Evolutionary conservation across 1,140 invertebrate genomes (phyloP), one percentile per base, ranked within the genome.

Genomic region (Pantala flavescens): DNA sequence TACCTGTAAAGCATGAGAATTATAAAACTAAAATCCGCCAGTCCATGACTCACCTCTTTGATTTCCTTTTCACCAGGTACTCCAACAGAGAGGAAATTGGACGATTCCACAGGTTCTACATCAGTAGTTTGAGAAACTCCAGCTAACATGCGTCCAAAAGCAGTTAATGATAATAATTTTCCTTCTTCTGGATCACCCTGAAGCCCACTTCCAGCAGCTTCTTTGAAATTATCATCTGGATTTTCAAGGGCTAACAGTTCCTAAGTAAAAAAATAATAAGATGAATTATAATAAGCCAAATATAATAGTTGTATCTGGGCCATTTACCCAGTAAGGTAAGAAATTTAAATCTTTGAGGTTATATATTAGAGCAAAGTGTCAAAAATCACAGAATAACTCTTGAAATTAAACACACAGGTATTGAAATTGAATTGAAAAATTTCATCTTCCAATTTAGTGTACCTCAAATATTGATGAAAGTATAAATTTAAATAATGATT

Each of bases 241-340:
- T 80, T 79, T 77, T 85, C 84, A n/a, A 85, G 73, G 14, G 81
- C 82, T 28, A 84, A 75, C n/a, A 85, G 77, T 79, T 85, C 84
- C 83, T 84, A 74, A 73, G 74, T n/a, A 19, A 16, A 63, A 21
- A 5, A 73, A 76, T 71, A 24, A 55, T 76, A 24, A 73, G 74
- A 36, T 23, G 70, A 36, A 43, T 36, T 21, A 75, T 28, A 24
- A n/a, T n/a, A n/a, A n/a, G n/a, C 19, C 28, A 49, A 74, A 70
- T 43, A 77, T 36, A 76, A 73, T 74, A 42, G 3, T n/a, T n/a
- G n/a, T n/a, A n/a, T n/a, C n/a, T n/a, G n/a, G n/a, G n/a, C n/a
- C n/a, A n/a, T n/a, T n/a, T n/a, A n/a, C n/a, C n/a, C n/a, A n/a
- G n/a, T n/a, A 7, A 7, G 49, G 49, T 7, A 63, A 7, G 5